A percentile compares a stretch with the other conserved stretches of the same genome.
Evolutionary conservation across 2,113 vertebrate genomes (phyloP).

Genomic region (Amia ocellicauda): DNA sequence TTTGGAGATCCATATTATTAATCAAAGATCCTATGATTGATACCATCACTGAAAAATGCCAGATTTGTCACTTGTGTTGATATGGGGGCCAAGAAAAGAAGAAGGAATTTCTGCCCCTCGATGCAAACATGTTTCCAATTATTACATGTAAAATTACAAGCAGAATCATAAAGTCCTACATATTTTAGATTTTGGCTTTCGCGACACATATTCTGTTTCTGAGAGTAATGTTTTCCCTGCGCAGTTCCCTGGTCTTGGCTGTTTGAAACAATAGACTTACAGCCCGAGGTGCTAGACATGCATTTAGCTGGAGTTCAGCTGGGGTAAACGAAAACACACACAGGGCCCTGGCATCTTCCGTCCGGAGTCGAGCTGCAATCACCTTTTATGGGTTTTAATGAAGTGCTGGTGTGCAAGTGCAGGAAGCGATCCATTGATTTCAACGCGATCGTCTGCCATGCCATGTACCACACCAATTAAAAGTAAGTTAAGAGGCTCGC

Average conservation of each 20-base stretch:
- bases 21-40: background rate
- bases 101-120: background rate
- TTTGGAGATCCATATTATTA: background rate
- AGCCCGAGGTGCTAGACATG: background rate
- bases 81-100: background rate
- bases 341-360: background rate
- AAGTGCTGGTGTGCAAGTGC: background rate
- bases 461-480: background rate
- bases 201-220: background rate
- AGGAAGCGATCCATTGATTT: slow-evolving; percentile 4
- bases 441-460: background rate
- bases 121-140: slow-evolving; percentile 8
- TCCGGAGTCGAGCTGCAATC: background rate
- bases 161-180: background rate
- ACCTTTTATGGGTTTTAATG: slow-evolving; percentile 2
- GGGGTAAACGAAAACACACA: background rate
- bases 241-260: background rate
- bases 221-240: background rate
- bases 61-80: slow-evolving; percentile 4
- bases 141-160: background rate
- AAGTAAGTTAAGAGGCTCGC: background rate
- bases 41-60: slow-evolving; percentile 6
- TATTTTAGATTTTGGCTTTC: background rate
- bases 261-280: background rate
- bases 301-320: background rate